Base-by-base conservation (phyloP, 2,113 vertebrate genomes). In the Fulica atra region DNA sequence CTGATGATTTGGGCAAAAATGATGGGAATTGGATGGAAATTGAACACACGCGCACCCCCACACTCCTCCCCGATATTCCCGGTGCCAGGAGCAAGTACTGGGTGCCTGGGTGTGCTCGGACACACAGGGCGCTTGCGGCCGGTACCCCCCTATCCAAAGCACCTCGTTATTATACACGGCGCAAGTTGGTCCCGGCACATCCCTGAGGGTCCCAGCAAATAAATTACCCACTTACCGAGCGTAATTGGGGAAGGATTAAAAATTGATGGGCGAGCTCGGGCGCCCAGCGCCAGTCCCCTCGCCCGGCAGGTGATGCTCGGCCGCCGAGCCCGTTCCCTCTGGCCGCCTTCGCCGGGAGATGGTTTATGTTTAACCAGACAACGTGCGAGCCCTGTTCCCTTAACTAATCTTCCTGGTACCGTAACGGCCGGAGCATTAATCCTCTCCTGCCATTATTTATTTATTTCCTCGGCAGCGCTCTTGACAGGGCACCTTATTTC, bases 401-500 rank as follows among this genome's bases (percentile, higher is more conserved):
- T 93, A 91, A 76, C 96, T 95, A 88, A 89, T 97, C 94, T 90
- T 79, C 93, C 74, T 2, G 9, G 88, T 81, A 76, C 86, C 85
- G 70, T 83, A 83, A 53, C 33, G 1, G 93, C n/a, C 25, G 11
- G 78, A 80, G 80, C 93, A 56, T 89, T 84, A 74, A 76, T 89
- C 36, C 82, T 54, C 93, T 91, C 53, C 80, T 68, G 88, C 88
- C 71, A 25, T 95, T 96, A 94, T 95, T 95, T 97, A 91, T 97
- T 95, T 96, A 91, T 97, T 95, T 97, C 79, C 92, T 80, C 1
- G 2, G 74, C 95, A 90, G 64, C 15, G 24, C 77, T 95, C 82
- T 56, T 88, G 87, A 93, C 93, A 86, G 77, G 89, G 86, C 88
- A 92, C 95, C 96, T 96, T 81, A 94, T 97, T 96, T 92, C 79